These are phyloP conservation scores for Cactoblastis cactorum DNA, from an alignment of 2,888 invertebrate species.

Conservation along the genomic window DNA sequence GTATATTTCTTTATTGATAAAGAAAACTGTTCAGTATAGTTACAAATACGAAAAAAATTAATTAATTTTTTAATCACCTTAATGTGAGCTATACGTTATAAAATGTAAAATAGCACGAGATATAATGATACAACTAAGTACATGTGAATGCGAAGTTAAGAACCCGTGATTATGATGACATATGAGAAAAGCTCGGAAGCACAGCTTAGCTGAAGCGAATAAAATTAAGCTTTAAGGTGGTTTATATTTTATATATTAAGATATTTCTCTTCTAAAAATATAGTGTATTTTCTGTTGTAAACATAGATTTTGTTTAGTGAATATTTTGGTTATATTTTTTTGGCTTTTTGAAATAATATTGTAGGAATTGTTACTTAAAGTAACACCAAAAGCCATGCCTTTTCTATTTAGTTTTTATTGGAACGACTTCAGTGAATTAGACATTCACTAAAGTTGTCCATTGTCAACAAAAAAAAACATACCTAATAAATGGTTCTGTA, in stretches of 20 bases:
- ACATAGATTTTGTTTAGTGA: background rate
- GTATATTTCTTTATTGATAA: too few species aligned
- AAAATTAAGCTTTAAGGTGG: slow-evolving; percentile 36
- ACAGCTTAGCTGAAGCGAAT: slow-evolving; percentile 54
- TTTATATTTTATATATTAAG: background rate
- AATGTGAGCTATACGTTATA: background rate
- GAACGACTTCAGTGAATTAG: slow-evolving; percentile 9
- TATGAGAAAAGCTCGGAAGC: slow-evolving; percentile 74
- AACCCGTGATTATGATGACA: slow-evolving; percentile 34
- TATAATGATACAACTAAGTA: background rate
- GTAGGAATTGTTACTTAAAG: slow-evolving; percentile 13
- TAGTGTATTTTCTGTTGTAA: background rate
- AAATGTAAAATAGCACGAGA: background rate
- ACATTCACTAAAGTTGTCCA: slow-evolving; percentile 7
- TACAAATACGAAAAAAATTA: too few species aligned
- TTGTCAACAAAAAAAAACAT: slow-evolving; percentile 18
- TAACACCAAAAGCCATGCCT: slow-evolving; percentile 47
- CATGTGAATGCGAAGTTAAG: slow-evolving; percentile 4
- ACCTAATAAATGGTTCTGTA: too few species aligned
- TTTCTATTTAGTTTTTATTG: slow-evolving; percentile 14
- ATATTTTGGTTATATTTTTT: slow-evolving; percentile 9
- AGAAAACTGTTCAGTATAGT: too few species aligned
- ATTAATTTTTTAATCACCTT: too few species aligned
- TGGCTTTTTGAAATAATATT: too few species aligned
- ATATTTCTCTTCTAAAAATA: background rate